These are phyloP conservation scores for Nymphalis c-album DNA, from an alignment of 2,888 invertebrate genomes.

Conservation along the genomic window DNA sequence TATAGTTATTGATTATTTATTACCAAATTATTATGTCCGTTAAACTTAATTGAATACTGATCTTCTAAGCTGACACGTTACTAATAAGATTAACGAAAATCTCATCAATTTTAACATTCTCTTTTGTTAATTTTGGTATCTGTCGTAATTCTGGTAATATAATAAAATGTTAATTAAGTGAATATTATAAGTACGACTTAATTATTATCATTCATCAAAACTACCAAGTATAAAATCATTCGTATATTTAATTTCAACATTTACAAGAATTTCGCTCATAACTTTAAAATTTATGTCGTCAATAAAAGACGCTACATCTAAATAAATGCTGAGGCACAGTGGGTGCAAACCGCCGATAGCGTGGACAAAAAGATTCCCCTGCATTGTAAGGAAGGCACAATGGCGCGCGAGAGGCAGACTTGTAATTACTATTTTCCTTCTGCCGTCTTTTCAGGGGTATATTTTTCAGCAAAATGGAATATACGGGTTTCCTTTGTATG, in stretches of 20 bases:
- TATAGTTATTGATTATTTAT: conserved; percentile 14
- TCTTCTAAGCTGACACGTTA: conserved; percentile 1
- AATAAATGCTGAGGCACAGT: conserved; percentile 64
- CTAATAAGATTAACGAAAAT: not conserved
- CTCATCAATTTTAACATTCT: not conserved
- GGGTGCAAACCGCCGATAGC: conserved; percentile 77
- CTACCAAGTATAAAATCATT: not conserved
- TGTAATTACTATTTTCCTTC: conserved; percentile 81
- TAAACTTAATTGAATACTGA: not conserved
- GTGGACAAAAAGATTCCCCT: conserved; percentile 78
- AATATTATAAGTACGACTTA: not conserved
- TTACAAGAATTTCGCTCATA: not conserved
- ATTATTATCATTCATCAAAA: not conserved
- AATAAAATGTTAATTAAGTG: no score
- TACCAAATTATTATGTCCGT: conserved; percentile 5
- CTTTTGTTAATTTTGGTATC: no score
- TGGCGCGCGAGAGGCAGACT: conserved; percentile 65
- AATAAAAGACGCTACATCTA: conserved; percentile 48
- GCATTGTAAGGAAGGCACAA: conserved; percentile 74
- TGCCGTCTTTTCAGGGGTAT: conserved; percentile 70
- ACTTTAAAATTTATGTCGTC: conserved; percentile 25
- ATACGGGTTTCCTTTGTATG: conserved; percentile 61
- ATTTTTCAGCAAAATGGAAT: conserved; percentile 75
- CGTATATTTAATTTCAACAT: not conserved
- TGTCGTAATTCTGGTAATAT: no score